Conservation (phyloP, 1,140 invertebrate species). For the Berghia stephanieae region DNA sequence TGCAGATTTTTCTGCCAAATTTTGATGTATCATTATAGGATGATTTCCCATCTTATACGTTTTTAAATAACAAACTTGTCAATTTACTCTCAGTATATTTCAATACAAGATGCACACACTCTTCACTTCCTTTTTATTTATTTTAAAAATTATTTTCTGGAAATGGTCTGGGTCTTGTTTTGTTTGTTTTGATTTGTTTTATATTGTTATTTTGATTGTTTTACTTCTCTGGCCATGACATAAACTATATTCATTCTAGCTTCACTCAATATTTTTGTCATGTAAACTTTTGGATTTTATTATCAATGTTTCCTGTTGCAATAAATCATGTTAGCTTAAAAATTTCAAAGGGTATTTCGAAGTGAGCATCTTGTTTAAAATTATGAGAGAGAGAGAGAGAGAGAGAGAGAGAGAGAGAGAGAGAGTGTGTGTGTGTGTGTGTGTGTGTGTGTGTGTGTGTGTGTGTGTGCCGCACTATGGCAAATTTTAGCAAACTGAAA, state of each 20-base stretch:
- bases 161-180: no score
- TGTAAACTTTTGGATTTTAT: not conserved
- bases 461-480: not conserved
- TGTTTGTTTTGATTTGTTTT: no score
- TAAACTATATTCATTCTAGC: not conserved
- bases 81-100: no score
- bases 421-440: not conserved
- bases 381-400: no score
- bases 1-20: no score
- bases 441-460: conserved; percentile 5
- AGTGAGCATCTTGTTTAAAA: not conserved
- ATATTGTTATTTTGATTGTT: no score
- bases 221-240: not conserved
- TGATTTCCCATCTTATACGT: no score
- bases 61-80: no score
- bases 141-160: no score
- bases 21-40: no score
- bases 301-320: not conserved
- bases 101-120: no score
- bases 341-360: not conserved
- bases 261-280: not conserved
- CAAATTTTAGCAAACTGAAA: not conserved
- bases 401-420: not conserved
- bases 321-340: not conserved
- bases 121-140: no score